Conservation (phyloP, 2,113 vertebrate species). For the Eretmochelys imbricata region DNA sequence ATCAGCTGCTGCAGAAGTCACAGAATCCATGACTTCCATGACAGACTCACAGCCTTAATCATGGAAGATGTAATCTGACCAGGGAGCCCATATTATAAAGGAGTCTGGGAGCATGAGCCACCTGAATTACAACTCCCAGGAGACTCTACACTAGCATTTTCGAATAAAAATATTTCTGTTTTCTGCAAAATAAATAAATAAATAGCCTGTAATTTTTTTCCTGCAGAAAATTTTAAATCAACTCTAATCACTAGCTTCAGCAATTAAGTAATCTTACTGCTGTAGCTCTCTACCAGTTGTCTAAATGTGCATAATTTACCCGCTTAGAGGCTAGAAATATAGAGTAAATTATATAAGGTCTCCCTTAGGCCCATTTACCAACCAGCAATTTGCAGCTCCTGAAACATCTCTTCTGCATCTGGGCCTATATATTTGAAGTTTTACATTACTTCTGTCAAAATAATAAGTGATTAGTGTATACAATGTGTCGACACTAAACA, state of each 20-base stretch:
- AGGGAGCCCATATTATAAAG: fast-evolving
- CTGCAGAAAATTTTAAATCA: not conserved
- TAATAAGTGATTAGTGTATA: not conserved
- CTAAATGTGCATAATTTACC: not conserved
- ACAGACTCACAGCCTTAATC: no score
- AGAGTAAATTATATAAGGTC: not conserved
- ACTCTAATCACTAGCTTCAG: not conserved
- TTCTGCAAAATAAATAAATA: not conserved
- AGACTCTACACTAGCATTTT: not conserved
- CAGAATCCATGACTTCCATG: no score
- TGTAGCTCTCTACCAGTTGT: not conserved
- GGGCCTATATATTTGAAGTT: not conserved
- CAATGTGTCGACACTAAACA: not conserved
- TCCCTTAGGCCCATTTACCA: not conserved
- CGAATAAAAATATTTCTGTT: not conserved
- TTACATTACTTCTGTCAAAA: not conserved
- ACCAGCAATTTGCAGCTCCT: not conserved
- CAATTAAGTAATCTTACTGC: not conserved
- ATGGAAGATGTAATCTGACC: no score
- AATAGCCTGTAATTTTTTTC: no score
- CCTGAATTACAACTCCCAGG: not conserved
- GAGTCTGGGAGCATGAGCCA: not conserved
- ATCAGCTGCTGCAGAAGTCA: no score
- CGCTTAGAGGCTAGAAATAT: not conserved
- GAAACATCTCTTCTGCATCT: not conserved